Base-by-base conservation (phyloP, 2,888 invertebrate genomes). In the Drosophila colorata region DNA sequence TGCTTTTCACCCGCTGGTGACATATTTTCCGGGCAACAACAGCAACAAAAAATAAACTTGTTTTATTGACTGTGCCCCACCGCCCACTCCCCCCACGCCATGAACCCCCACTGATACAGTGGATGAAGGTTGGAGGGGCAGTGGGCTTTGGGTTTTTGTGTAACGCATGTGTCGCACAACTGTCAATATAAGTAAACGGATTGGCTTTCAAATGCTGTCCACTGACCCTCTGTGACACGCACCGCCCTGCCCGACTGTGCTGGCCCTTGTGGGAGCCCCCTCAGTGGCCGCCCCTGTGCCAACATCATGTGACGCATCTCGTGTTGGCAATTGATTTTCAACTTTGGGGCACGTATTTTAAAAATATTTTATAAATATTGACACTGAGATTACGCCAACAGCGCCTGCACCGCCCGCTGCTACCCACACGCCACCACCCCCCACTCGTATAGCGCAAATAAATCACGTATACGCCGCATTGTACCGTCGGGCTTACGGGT, bases 311-410 rank as follows among this genome's bases (percentile, higher is more conserved):
- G 65, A 49, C 71, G 57, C 61, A 44, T 66, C 56, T 55, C 56
- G 56, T 73, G 71, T 55, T 64, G 72, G 35, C 83, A 83, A 87
- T 82, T 87, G 88, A 83, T 86, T 86, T 80, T 75, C 64, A 80
- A 75, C 69, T 83, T 69, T 70, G 63, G 78, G 66, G 74, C 85
- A 85, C 85, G 85, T 85, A 86, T 68, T 78, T 86, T 78, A 69
- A 78, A 85, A 86, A 85, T 85, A 85, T 86, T 88, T 85, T 73
- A 88, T 83, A 85, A 85, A 85, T 85, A 86, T 88, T 85, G 88
- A 86, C 88, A 88, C 66, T 69, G 44, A 71, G 74, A 71, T 79
- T 81, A 81, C 65, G 64, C 63, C 57, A n/a, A n/a, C n/a, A n/a
- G 20, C 20, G 20, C 3, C 8, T 8, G 2, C 0, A 1, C 2